A percentile compares a stretch with the other conserved stretches of the same genome.
Evolutionary conservation across 2,797 vertebrate species (phyloP).

Genomic region (Phalloptychus januarius): DNA sequence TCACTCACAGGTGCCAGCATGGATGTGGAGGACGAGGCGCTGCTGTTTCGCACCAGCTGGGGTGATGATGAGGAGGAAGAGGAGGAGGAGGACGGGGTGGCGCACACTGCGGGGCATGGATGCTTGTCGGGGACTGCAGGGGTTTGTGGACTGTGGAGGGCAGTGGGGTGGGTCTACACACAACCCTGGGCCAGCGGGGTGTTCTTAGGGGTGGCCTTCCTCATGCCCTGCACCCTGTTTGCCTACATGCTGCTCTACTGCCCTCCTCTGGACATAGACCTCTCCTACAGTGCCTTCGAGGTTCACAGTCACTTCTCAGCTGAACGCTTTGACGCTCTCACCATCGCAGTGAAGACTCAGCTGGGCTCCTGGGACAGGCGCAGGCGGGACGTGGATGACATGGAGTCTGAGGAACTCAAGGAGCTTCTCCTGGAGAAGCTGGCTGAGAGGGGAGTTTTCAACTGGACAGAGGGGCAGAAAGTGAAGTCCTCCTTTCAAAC

Average conservation of each 20-base stretch:
- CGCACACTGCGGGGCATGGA: conserved; percentile 65
- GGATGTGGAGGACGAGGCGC: conserved; percentile 90
- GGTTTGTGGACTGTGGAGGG: conserved; percentile 85
- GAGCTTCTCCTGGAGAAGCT: conserved; percentile 88
- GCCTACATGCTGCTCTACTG: conserved; percentile 93
- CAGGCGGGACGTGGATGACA: conserved; percentile 86
- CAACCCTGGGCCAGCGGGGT: conserved; percentile 86
- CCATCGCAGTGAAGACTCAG: conserved; percentile 93
- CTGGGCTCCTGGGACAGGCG: conserved; percentile 94
- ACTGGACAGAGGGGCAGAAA: conserved; percentile 48
- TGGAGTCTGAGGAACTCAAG: conserved; percentile 84
- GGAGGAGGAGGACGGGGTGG: conserved; percentile 58
- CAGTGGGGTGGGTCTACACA: conserved; percentile 91
- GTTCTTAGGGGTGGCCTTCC: conserved; percentile 86
- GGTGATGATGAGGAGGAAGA: conserved; percentile 80
- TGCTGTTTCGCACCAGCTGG: conserved; percentile 89
- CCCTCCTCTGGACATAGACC: conserved; percentile 95
- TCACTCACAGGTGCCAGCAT: conserved; percentile 78
- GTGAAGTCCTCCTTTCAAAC: conserved; percentile 12
- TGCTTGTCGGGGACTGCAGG: conserved; percentile 47
- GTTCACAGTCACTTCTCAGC: conserved; percentile 97
- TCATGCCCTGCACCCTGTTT: conserved; percentile 88
- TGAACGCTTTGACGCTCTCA: conserved; percentile 91
- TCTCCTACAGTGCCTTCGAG: conserved; percentile 98
- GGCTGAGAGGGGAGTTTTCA: conserved; percentile 31